These are phyloP conservation scores for Copidosoma aretas DNA, from an alignment of 2,888 invertebrate species.

Conservation along the genomic window DNA sequence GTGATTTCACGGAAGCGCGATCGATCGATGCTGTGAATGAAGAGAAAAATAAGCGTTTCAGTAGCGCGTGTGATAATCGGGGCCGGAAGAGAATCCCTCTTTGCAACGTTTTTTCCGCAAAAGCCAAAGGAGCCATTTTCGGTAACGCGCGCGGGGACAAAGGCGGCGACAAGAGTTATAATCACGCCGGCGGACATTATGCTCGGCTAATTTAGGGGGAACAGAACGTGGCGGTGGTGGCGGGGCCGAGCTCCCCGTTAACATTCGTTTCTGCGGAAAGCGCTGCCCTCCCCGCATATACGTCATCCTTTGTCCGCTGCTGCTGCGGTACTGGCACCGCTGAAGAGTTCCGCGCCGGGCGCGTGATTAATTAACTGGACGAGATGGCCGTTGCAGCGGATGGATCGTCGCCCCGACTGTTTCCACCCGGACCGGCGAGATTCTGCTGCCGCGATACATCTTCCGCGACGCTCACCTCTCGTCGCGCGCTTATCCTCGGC, in stretches of 20 bases:
- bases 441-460: not conserved
- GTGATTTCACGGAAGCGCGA: too few species aligned
- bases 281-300: slow-evolving; percentile 6
- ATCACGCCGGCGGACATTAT: slow-evolving; percentile 3
- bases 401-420: slow-evolving; percentile 42
- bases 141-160: not conserved
- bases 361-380: slow-evolving; percentile 49
- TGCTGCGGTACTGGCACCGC: not conserved
- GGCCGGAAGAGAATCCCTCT: too few species aligned
- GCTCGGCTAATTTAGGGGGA: slow-evolving; percentile 16
- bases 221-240: not conserved
- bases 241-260: not conserved
- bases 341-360: slow-evolving; percentile 8
- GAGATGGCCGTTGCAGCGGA: slow-evolving; percentile 49
- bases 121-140: too few species aligned
- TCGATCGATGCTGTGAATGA: too few species aligned
- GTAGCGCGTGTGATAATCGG: too few species aligned
- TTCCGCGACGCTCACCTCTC: not conserved
- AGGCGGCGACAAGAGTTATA: slow-evolving; percentile 11
- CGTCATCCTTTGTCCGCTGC: slow-evolving; percentile 31
- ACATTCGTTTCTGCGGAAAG: not conserved
- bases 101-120: too few species aligned
- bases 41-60: too few species aligned
- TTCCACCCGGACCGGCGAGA: not conserved
- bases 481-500: not conserved